Base-by-base conservation (phyloP, 2,888 invertebrate genomes). In the Seladonia tumulorum region DNA sequence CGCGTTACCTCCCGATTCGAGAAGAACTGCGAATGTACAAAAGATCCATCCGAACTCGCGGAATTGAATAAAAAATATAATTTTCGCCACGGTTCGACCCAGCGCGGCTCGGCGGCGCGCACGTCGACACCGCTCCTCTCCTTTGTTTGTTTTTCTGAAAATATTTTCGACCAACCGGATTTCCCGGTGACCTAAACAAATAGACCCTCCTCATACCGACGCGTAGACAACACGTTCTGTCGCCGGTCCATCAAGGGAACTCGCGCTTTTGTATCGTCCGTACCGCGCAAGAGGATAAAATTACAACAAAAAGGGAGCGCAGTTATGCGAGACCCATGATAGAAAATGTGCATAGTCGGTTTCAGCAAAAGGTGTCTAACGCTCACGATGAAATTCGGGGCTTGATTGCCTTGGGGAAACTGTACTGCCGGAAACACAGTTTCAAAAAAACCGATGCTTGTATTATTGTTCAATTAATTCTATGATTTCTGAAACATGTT, bases 21-120 rank as follows among this genome's bases (percentile, higher is more conserved):
- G 60, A 18, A n/a, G 12, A 2, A 57, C 29, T 29, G 74, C 68
- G 25, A 82, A 78, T 78, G 73, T 47, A 82, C 39, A 47, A 29
- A 49, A 39, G 47, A 35, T n/a, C 18, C 25, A 8, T 16, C 45
- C 72, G 72, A 47, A 53, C 22, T 42, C 25, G 25, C 18, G 57
- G 47, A 79, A 85, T 85, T 85, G 72, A 85, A 85, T 85, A 29
- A 79, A 79, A 85, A 76, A 85, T 73, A 79, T 79, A 84, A 85
- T 85, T 79, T 72, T 68, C 72, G 35, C 29, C 5, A 47, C 45
- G 12, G 39, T 35, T 25, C 72, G 79, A 4, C 47, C 2, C 5
- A 10, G 12, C n/a, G 0, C n/a, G 57, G 10, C 1, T 22, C 53
- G 53, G 53, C 66, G 60, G 29, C 49, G 83, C 53, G n/a, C 47